These are phyloP conservation scores for Furnarius figulus DNA, from an alignment of 2,113 vertebrate species.

Conservation along the genomic window DNA sequence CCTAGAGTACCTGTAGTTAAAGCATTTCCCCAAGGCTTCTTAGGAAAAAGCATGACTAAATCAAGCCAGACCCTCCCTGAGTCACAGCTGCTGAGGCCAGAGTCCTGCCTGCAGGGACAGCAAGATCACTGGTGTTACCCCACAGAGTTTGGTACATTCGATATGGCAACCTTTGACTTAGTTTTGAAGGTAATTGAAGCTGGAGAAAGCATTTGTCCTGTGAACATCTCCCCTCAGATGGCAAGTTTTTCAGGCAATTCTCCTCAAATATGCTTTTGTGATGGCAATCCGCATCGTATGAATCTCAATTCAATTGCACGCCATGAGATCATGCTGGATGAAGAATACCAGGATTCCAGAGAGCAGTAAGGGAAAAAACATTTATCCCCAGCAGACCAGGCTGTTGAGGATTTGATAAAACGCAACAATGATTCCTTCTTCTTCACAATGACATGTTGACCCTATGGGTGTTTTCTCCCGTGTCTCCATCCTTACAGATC, in stretches of 20 bases:
- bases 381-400: slow-evolving; percentile 14
- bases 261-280: neutral
- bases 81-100: neutral
- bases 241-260: neutral
- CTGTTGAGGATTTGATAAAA: slow-evolving; percentile 22
- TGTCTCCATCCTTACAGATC: neutral
- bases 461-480: neutral
- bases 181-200: neutral
- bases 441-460: neutral
- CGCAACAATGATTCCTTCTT: neutral
- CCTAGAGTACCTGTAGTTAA: neutral
- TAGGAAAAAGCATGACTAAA: neutral
- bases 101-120: neutral
- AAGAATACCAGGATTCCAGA: slow-evolving; percentile 14
- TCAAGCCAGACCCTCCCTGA: neutral
- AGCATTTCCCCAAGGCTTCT: neutral
- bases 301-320: slow-evolving; percentile 20
- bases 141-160: neutral
- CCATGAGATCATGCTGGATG: neutral
- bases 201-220: slow-evolving; percentile 12
- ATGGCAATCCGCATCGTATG: neutral
- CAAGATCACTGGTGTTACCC: neutral
- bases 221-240: neutral
- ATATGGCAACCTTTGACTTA: neutral
- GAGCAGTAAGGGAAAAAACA: neutral